These are phyloP conservation scores for Argyresthia albistria DNA, from an alignment of 2,888 invertebrate species.

Conservation along the genomic window DNA sequence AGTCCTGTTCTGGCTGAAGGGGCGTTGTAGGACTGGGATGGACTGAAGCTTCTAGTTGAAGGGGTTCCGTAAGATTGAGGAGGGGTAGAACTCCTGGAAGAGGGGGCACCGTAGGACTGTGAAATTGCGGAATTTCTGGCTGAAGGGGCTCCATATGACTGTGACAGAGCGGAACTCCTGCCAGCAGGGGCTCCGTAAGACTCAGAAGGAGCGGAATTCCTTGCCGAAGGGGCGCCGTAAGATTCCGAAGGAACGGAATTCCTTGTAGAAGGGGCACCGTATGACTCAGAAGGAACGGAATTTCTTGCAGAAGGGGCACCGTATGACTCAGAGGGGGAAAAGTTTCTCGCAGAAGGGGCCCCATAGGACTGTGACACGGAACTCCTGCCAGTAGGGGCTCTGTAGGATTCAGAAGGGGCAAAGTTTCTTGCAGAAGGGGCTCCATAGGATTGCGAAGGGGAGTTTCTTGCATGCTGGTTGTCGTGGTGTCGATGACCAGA, in stretches of 20 bases:
- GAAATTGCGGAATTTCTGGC: slow-evolving; percentile 6
- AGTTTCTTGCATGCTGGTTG: background rate
- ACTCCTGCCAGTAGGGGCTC: background rate
- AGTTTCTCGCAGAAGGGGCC: slow-evolving; percentile 9
- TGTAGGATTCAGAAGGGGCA: background rate
- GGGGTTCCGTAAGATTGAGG: slow-evolving; percentile 20
- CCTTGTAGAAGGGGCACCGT: slow-evolving; percentile 18
- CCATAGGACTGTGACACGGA: slow-evolving; percentile 10
- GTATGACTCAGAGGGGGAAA: background rate
- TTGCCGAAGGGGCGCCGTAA: slow-evolving; percentile 16
- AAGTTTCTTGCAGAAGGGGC: background rate
- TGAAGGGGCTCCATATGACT: slow-evolving; percentile 17
- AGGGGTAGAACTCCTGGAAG: background rate
- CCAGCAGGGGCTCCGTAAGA: slow-evolving; percentile 57
- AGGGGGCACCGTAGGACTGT: slow-evolving; percentile 17
- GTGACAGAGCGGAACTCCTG: slow-evolving; percentile 21
- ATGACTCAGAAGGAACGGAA: slow-evolving; percentile 23
- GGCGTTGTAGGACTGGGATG: slow-evolving; percentile 22
- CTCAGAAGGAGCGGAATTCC: slow-evolving; percentile 29
- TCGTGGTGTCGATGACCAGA: slow-evolving; percentile 24
- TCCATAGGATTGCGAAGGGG: slow-evolving; percentile 3
- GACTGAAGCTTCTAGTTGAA: slow-evolving; percentile 11
- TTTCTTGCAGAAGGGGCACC: slow-evolving; percentile 16
- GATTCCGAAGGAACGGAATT: slow-evolving; percentile 12
- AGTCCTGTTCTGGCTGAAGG: slow-evolving; percentile 6